Conservation (phyloP, 2,113 vertebrate species). For the Brienomyrus brachyistius region DNA sequence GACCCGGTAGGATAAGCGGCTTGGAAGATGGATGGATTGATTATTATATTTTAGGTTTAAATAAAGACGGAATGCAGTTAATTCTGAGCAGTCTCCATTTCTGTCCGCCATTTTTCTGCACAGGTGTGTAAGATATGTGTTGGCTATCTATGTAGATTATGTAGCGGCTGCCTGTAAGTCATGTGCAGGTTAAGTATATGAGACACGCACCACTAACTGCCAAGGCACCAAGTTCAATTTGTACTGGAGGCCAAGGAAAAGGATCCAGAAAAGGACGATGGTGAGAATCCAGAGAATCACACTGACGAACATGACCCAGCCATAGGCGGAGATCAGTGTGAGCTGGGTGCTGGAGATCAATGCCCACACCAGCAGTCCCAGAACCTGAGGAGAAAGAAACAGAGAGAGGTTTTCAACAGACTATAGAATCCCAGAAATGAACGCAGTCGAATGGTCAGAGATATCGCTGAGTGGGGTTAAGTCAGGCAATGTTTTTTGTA, state of each 20-base stretch:
- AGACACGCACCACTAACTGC: conserved; percentile 66
- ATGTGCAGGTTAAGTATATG: background rate
- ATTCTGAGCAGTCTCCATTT: background rate
- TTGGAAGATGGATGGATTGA: no score
- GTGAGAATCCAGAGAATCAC: conserved; percentile 81
- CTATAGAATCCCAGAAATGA: background rate
- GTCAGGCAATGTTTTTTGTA: background rate
- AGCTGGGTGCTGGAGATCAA: conserved; percentile 61
- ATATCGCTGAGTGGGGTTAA: background rate
- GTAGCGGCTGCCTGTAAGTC: background rate
- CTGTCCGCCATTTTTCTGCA: background rate
- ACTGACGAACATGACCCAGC: conserved; percentile 92
- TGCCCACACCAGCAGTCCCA: conserved; percentile 83
- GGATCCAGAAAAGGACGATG: conserved; percentile 62
- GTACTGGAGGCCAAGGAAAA: conserved; percentile 60
- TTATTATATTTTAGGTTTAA: background rate
- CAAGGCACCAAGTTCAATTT: conserved; percentile 68
- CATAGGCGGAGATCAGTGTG: conserved; percentile 40
- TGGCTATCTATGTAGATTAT: background rate
- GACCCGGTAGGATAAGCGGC: no score
- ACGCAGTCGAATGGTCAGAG: no score
- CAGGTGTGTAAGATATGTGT: background rate
- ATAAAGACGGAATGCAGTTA: background rate
- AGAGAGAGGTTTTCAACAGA: background rate
- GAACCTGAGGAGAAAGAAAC: conserved; percentile 45